Evolutionary conservation across 1,140 invertebrate genomes (phyloP), one percentile per base, ranked within the genome.

Genomic region (Oreohelix idahoensis): DNA sequence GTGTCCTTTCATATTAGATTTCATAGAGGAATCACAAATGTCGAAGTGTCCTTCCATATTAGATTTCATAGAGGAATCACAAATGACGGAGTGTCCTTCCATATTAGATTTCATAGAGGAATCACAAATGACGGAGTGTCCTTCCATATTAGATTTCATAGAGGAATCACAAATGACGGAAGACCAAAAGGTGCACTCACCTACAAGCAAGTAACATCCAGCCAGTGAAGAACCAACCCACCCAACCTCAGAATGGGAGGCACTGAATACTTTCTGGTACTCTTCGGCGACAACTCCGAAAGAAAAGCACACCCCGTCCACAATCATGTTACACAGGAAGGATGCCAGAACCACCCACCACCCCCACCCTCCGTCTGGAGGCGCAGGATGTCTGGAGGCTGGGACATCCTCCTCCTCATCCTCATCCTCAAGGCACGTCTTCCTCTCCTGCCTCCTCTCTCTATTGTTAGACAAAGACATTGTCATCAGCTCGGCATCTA

Each of bases 181-280:
- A 45, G 42, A 45, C 5, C 42, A 8, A 15, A 45, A 45, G 15
- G 42, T 45, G 26, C 32, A 85, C 92, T 95, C 94, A 97, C 97
- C 97, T 89, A 97, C 96, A 81, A 97, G 96, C 78, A 98, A 94
- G 8, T 97, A 98, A 45, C 98, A 95, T 39, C 98, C 97, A 71
- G 97, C 96, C 85, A 99, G 94, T 79, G 99, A 96, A 53, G 97
- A 98, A n/a, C 96, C 95, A 86, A 99, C 97, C 96, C 96, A 96
- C 96, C 82, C 95, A 94, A 76, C 95, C 95, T 91, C 96, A 95
- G 83, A 96, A 94, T 87, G 83, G 17, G 86, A 81, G 88, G 95
- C 95, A 13, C 95, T 92, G 90, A 98, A 99, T 91, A 97, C 96
- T 23, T 94, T 92, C 70, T 96, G 92, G 88, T 98, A 96, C 91